Conservation (phyloP, 2,888 invertebrate genomes). For the Dastarcus helophoroides region DNA sequence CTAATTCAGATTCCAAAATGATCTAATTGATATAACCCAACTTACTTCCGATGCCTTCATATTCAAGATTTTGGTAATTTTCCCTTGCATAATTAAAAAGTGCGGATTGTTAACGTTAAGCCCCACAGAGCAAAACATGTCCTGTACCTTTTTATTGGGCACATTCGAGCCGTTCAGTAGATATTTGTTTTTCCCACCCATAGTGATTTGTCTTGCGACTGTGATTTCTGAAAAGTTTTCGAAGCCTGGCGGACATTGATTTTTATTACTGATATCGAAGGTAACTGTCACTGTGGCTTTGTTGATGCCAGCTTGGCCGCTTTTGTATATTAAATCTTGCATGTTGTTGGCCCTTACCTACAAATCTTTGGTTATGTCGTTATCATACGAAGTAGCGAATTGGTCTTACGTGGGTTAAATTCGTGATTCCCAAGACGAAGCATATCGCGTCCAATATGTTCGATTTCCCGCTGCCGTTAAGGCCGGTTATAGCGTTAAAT, state of each 20-base stretch:
- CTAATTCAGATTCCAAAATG: constrained; percentile 34
- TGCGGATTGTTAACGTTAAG: constrained; percentile 99
- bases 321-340: constrained; percentile 95
- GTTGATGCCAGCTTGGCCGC: constrained; percentile 90
- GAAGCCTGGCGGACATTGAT: constrained; percentile 81
- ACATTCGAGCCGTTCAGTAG: constrained; percentile 87
- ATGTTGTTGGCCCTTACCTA: constrained; percentile 83
- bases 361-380: constrained; percentile 13
- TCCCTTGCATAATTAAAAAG: constrained; percentile 98
- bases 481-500: constrained; percentile 96
- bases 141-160: constrained; percentile 80
- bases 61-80: constrained; percentile 95
- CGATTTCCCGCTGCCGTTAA: constrained; percentile 96
- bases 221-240: constrained; percentile 84
- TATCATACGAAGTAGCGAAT: constrained; percentile 4
- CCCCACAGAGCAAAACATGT: constrained; percentile 93
- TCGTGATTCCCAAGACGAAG: constrained; percentile 91
- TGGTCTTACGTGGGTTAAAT: constrained; percentile 70
- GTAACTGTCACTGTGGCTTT: constrained; percentile 92
- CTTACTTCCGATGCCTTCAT: constrained; percentile 94
- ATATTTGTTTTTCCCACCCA: constrained; percentile 87
- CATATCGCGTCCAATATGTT: constrained; percentile 97
- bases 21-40: too few species aligned
- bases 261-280: constrained; percentile 81
- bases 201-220: constrained; percentile 79